These are phyloP conservation scores for Acanthacorydalis orientalis DNA, from an alignment of 2,888 invertebrate genomes.

Conservation along the genomic window DNA sequence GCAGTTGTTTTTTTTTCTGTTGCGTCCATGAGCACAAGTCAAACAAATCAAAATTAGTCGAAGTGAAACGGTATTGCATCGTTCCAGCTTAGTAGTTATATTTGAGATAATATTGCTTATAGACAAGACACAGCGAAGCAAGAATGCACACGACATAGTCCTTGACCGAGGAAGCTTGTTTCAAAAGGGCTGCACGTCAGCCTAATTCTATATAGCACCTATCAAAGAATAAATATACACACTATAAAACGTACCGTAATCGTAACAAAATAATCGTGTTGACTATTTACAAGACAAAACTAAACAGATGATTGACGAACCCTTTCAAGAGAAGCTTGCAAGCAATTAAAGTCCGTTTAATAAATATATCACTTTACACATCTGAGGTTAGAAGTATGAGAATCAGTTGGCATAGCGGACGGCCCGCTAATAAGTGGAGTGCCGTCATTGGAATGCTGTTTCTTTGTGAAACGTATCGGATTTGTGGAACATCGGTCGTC, in stretches of 20 bases:
- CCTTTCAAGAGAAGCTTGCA: too few species aligned
- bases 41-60: neutral
- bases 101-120: constrained; percentile 22
- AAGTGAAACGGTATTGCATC: neutral
- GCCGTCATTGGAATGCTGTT: constrained; percentile 51
- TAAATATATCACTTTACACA: constrained; percentile 3
- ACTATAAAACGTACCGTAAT: too few species aligned
- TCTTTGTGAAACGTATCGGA: constrained; percentile 65
- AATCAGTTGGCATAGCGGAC: neutral
- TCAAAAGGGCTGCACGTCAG: too few species aligned
- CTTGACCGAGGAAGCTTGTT: too few species aligned
- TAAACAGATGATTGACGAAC: too few species aligned
- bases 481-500: constrained; percentile 52
- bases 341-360: too few species aligned
- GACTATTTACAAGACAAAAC: too few species aligned
- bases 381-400: neutral
- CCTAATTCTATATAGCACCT: too few species aligned
- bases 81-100: neutral
- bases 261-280: too few species aligned
- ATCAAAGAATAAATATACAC: too few species aligned
- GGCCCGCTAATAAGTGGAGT: constrained; percentile 45
- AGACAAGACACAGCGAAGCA: constrained; percentile 16
- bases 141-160: neutral
- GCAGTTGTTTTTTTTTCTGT: neutral
- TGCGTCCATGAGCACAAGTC: constrained; percentile 6